Evolutionary conservation across 2,797 vertebrate species (phyloP), one percentile per base, ranked within the genome.

Genomic region (Tachyglossus aculeatus): DNA sequence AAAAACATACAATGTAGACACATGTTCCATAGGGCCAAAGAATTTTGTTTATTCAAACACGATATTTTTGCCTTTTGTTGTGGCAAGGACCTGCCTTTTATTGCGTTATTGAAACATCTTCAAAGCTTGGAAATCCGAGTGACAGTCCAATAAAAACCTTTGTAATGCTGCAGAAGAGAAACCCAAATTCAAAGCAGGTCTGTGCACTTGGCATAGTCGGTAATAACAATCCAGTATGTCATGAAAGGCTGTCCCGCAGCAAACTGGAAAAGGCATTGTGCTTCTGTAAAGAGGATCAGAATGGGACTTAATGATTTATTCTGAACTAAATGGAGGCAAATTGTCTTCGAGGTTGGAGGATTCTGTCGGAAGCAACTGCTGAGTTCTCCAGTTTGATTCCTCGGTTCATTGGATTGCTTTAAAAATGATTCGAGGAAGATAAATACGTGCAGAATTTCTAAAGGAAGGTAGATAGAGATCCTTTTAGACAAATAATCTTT

Each of bases 41-140:
- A 92, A 93, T 94, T 93, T 93, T 88, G 75, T 93, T 95, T 93
- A 91, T 92, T 93, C 89, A 91, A 92, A 85, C 71, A 78, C 77
- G 81, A 88, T 76, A 87, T 94, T 91, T 92, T 62, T 89, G 91
- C 86, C 93, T 91, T 95, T 94, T 95, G 93, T 94, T 94, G 94
- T 92, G 94, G 94, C 66, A 82, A 88, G 94, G 92, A 95, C 92
- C 93, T 95, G 95, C 93, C 93, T 94, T 95, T 95, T 93, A 90
- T 90, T 93, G 94, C 90, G 80, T 91, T 94, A 74, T 90, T 93
- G 93, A 94, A 94, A 92, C 91, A 89, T 89, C 94, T 94, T 94
- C 95, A 96, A 94, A 95, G 95, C 86, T 92, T 93, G 92, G 93
- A 92, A 95, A 94, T 88, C 91, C 19, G 70, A 85, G 91, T 86